A percentile compares a stretch with the other conserved stretches of the same genome.
These are phyloP conservation scores for Grantiella picta DNA, from an alignment of 2,113 vertebrate genomes.

Conservation along the genomic window DNA sequence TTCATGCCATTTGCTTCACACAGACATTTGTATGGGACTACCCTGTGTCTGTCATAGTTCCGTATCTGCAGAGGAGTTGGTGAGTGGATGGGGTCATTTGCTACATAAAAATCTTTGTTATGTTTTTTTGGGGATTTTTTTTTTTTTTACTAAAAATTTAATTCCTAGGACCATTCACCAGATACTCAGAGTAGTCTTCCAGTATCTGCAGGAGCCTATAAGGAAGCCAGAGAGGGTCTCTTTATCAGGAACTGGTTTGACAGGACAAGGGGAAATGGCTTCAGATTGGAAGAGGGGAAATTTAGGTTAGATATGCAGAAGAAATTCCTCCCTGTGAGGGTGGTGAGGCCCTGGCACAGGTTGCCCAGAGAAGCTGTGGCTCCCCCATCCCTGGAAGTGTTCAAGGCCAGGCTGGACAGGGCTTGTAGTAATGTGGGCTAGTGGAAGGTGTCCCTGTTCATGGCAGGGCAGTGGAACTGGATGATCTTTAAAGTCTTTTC, in stretches of 20 bases:
- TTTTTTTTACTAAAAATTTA: background rate
- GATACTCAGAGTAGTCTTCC: background rate
- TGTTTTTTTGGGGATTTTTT: background rate
- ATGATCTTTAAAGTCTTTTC: background rate
- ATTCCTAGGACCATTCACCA: background rate
- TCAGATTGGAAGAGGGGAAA: background rate
- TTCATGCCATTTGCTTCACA: background rate
- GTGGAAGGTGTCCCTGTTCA: background rate
- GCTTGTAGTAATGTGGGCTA: accelerated
- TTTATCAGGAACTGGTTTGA: background rate
- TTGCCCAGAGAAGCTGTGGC: background rate
- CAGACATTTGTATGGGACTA: background rate
- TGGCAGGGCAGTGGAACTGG: background rate
- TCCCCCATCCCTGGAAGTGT: background rate
- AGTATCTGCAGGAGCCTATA: background rate
- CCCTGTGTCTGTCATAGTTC: background rate
- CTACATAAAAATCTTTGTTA: background rate
- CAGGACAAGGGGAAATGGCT: background rate
- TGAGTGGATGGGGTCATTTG: background rate
- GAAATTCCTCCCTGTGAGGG: background rate
- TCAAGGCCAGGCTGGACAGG: background rate
- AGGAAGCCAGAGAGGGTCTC: background rate
- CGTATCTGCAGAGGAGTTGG: background rate
- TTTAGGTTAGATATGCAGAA: background rate
- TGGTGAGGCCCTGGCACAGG: background rate